These are phyloP conservation scores for Chrysomallon squamiferum DNA, from an alignment of 1,140 invertebrate species.

Conservation along the genomic window DNA sequence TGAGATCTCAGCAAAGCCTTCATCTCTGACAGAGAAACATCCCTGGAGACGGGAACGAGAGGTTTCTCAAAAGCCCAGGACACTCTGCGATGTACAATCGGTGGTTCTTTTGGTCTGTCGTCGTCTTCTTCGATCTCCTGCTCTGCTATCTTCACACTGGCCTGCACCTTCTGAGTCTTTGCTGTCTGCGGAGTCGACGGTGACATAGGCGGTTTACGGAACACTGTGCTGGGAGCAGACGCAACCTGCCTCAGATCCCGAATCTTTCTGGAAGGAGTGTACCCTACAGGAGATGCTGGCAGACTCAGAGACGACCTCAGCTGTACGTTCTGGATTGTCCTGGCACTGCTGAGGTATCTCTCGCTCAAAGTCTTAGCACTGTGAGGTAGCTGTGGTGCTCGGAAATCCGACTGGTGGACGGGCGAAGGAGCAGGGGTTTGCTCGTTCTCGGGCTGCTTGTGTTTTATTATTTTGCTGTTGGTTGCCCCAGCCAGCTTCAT, in stretches of 20 bases:
- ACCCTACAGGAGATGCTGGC: slow-evolving; percentile 11
- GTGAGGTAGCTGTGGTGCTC: slow-evolving; percentile 47
- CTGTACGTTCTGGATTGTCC: slow-evolving; percentile 41
- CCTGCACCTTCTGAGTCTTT: slow-evolving; percentile 35
- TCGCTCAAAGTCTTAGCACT: slow-evolving; percentile 54
- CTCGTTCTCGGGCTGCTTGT: slow-evolving; percentile 2
- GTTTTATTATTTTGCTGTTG: slow-evolving; percentile 51
- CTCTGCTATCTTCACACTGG: slow-evolving; percentile 33
- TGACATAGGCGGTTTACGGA: slow-evolving; percentile 21
- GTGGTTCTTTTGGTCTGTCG: slow-evolving; percentile 22
- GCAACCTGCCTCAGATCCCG: not conserved
- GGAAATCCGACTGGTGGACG: slow-evolving; percentile 31
- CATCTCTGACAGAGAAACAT: slow-evolving; percentile 57
- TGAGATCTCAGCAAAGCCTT: slow-evolving; percentile 60
- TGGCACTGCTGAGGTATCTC: slow-evolving; percentile 42
- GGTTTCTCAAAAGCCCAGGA: slow-evolving; percentile 64
- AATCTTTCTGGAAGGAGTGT: not conserved
- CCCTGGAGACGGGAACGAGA: slow-evolving; percentile 43
- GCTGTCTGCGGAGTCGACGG: slow-evolving; percentile 30
- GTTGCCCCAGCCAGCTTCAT: slow-evolving; percentile 56
- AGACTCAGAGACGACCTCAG: not conserved
- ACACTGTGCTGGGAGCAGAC: slow-evolving; percentile 4
- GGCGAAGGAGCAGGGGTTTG: slow-evolving; percentile 2
- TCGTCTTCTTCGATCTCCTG: slow-evolving; percentile 27
- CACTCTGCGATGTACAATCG: slow-evolving; percentile 38